Base-by-base conservation (phyloP, 2,797 vertebrate species). In the Anguilla megastoma region DNA sequence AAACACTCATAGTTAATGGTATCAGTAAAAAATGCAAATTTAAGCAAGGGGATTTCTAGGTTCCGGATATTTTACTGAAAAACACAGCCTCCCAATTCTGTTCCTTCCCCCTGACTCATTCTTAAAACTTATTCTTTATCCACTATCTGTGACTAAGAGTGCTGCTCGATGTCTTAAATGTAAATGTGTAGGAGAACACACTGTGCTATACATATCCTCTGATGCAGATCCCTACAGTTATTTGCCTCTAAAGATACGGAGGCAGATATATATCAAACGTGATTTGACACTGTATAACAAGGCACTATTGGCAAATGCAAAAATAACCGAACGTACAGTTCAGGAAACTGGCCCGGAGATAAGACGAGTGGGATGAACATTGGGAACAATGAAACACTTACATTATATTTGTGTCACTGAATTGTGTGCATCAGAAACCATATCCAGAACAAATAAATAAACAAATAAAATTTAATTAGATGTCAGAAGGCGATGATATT, bases 361-460 rank as follows among this genome's bases (percentile, higher is more conserved):
- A 80, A 80, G 76, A 41, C 8, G 33, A 21, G 18, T 21, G 14
- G 2, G 0, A 50, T 50, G 18, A 82, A 82, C 76, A 48, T 48
- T 36, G 9, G 24, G 74, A 79, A 41, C 16, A 45, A 21, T 80
- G 41, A 41, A 80, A 80, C 76, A 80, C 3, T 80, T 80, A 14
- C 14, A 45, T 45, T 45, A 45, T 5, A 45, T 18, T 80, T 48
- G 41, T 80, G 76, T 48, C 24, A 6, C 36, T 80, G 76, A 80
- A 80, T 80, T 80, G 16, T 9, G 76, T 80, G 76, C 41, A 2
- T 80, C 41, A 80, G 14, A 80, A 80, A 80, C 27, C 69, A 74
- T 80, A 45, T 21, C 76, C 14, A 80, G 36, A 80, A 24, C 16
- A 80, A 14, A 16, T 45, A 41, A 80, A 6, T 0, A 80, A 45